Conservation (phyloP, 2,888 invertebrate genomes). For the Philaethria dido region DNA sequence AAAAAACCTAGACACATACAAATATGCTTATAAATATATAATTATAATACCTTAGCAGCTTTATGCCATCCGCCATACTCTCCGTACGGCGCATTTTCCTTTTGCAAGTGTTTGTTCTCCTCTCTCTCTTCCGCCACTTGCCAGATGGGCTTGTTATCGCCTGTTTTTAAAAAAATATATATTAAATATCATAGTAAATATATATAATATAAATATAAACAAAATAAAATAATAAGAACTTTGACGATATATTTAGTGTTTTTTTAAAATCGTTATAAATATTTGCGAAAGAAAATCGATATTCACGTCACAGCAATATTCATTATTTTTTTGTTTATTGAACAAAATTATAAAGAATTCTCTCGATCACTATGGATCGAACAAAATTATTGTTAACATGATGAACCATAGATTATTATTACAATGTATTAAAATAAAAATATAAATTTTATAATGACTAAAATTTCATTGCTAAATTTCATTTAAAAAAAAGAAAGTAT, state of each 20-base stretch:
- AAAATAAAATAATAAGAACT: constrained; percentile 38
- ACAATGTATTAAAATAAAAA: too few species aligned
- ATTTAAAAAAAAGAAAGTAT: too few species aligned
- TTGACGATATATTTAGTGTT: constrained; percentile 23
- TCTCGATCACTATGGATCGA: too few species aligned
- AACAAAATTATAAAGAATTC: too few species aligned
- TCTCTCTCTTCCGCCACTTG: constrained; percentile 99
- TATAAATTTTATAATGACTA: too few species aligned
- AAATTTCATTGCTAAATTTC: too few species aligned
- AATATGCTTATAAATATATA: background rate
- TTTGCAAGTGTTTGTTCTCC: constrained; percentile 95
- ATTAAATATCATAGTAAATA: constrained; percentile 3
- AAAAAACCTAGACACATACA: background rate
- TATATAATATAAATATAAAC: constrained; percentile 28
- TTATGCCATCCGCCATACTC: constrained; percentile 99
- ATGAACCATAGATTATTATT: too few species aligned
- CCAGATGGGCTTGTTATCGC: constrained; percentile 98
- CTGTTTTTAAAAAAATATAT: constrained; percentile 65
- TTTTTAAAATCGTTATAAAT: too few species aligned
- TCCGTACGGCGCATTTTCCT: constrained; percentile 95
- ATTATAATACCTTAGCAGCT: constrained; percentile 89
- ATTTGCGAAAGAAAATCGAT: too few species aligned
- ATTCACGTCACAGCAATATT: too few species aligned
- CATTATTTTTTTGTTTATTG: too few species aligned
- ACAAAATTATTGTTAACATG: too few species aligned